Conservation (phyloP, 1,140 invertebrate species). For the Eumeta japonica region DNA sequence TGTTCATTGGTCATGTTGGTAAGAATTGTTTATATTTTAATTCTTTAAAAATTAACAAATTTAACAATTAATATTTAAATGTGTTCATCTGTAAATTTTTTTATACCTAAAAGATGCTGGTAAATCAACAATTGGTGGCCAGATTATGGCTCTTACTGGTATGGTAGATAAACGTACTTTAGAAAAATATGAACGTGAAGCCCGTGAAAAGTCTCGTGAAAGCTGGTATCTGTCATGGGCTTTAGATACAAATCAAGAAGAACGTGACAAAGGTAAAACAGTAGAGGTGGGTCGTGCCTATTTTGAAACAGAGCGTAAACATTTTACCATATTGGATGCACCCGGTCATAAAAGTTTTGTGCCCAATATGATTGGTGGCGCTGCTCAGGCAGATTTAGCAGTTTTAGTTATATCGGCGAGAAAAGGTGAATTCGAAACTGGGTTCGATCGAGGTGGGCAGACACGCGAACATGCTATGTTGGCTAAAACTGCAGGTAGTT, state of each 20-base stretch:
- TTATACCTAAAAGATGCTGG: conserved; percentile 80
- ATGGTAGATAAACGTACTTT: conserved; percentile 99
- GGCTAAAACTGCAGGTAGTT: conserved; percentile 98
- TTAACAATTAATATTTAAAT: no score
- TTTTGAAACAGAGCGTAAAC: conserved; percentile 99
- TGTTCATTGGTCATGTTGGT: conserved; percentile 99
- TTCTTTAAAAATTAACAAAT: no score
- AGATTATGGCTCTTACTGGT: conserved; percentile 98
- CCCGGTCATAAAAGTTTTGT: conserved; percentile 99
- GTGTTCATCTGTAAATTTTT: conserved; percentile 2
- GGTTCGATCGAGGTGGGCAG: conserved; percentile 98
- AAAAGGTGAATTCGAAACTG: conserved; percentile 99
- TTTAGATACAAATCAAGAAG: conserved; percentile 97
- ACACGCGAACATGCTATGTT: conserved; percentile 99
- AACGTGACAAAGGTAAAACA: conserved; percentile 96
- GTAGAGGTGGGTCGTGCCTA: conserved; percentile 98
- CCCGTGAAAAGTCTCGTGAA: conserved; percentile 98
- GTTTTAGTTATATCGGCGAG: conserved; percentile 98
- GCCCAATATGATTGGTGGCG: conserved; percentile 99
- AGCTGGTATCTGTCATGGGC: conserved; percentile 99
- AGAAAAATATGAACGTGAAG: conserved; percentile 99
- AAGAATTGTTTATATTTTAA: no score
- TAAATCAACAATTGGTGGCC: conserved; percentile 99
- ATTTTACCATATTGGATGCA: conserved; percentile 99
- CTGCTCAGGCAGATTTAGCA: conserved; percentile 96